Base-by-base conservation (phyloP, 2,888 invertebrate genomes). In the Mongoloraphidia duomilia region DNA sequence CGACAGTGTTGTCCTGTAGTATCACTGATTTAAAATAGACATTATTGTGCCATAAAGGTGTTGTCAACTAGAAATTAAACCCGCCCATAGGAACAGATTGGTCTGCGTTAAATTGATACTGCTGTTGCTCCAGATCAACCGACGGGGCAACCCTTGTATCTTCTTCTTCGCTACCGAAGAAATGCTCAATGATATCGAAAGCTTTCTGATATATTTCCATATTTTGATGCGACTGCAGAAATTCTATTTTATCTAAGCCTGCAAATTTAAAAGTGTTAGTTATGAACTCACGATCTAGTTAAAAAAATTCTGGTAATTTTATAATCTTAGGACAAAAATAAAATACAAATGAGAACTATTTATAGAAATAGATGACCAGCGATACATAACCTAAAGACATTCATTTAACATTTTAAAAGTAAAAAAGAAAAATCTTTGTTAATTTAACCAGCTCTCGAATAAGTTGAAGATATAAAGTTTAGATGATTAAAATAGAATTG, bases 191-290 rank as follows among this genome's bases (percentile, higher is more conserved):
- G 58, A 97, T 93, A 65, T 93, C 90, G 66, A 91, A 96, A 46
- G 95, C 90, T 70, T 95, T 95, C 68, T 93, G 86, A 71, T 96
- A 97, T 57, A 97, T 92, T 59, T 96, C 95, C 67, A 89, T 79
- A 65, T 96, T 96, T 67, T 94, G 91, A 66, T 97, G 95, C 41
- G 93, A 92, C 68, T 97, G 96, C 46, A 97, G 75, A 69, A 90
- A 96, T 71, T 97, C 96, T 57, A 97, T 94, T 75, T 96, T 96
- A 66, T 97, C 96, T 65, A 97, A 74, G 63, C 96, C 92, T 91
- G 63, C 52, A 44, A 53, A 50, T 47, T 51, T 41, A 43, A 36
- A 53, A 37, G 36, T 38, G 44, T 26, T 26, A 26, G 26, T 6
- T 26, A 26, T 6, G 26, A 13, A 9, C 34, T 13, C n/a, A 40